A percentile compares a stretch with the other conserved stretches of the same genome.
phyloP scores from a whole-genome alignment of 2,888 invertebrate genomes.

The Synergus laeviventris region DNA sequence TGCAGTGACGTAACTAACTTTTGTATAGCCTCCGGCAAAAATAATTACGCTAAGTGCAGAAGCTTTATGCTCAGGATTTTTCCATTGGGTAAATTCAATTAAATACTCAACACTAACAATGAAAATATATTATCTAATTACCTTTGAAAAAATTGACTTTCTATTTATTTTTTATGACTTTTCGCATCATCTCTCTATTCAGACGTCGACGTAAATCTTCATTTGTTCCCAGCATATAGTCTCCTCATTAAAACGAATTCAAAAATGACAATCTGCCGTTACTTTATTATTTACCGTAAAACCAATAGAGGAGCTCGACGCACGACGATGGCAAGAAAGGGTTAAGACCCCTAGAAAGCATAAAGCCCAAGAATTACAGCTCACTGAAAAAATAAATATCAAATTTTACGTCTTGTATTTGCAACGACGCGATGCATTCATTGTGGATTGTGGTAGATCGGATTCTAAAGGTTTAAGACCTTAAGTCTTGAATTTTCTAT shows the following conservation, averaged over 20 bases:
- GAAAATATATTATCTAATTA: constrained; percentile 39
- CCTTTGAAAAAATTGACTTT: constrained; percentile 15
- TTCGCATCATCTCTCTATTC: constrained; percentile 32
- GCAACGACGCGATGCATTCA: constrained; percentile 1
- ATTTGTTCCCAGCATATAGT: constrained; percentile 34
- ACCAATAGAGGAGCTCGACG: constrained; percentile 17
- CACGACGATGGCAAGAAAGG: constrained; percentile 9
- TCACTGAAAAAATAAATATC: constrained; percentile 36
- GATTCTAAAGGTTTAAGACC: neutral
- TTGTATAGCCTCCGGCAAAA: neutral
- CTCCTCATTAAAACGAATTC: constrained; percentile 22
- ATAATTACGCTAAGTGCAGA: neutral
- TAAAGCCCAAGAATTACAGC: constrained; percentile 36
- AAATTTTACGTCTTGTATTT: constrained; percentile 30
- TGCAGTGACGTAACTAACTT: too few species aligned
- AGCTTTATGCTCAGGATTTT: neutral
- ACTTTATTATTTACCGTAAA: constrained; percentile 37
- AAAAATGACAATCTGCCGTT: constrained; percentile 27
- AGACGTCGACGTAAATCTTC: constrained; percentile 26
- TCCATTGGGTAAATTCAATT: constrained; percentile 6
- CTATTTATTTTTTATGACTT: constrained; percentile 36
- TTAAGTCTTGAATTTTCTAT: neutral
- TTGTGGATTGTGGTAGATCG: neutral
- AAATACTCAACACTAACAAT: neutral
- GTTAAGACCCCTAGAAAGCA: constrained; percentile 38